Percentiles rank a stretch among this genome's conserved stretches.
These are phyloP conservation scores for Microvelia longipes DNA, from an alignment of 1,140 invertebrate genomes.

Conservation along the genomic window DNA sequence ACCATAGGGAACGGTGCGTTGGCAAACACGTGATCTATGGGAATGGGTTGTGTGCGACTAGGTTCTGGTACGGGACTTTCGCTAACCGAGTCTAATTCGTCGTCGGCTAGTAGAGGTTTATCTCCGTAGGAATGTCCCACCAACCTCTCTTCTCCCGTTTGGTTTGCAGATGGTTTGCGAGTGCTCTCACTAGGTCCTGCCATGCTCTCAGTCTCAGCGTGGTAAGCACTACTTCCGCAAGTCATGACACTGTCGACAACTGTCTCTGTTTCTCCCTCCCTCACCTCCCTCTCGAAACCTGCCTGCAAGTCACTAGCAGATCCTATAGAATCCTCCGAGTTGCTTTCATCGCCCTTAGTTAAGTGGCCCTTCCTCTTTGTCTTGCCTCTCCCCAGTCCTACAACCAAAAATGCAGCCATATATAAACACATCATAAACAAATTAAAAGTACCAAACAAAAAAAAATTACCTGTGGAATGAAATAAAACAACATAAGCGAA, in stretches of 20 bases:
- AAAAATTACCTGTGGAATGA: no score
- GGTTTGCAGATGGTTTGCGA: neutral
- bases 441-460: no score
- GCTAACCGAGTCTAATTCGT: conserved; percentile 47
- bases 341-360: conserved; percentile 26
- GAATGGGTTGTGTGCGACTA: conserved; percentile 18
- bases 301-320: conserved; percentile 53
- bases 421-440: no score
- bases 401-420: neutral
- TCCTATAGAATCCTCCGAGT: conserved; percentile 54
- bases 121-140: conserved; percentile 66
- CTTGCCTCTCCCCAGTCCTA: neutral
- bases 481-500: no score
- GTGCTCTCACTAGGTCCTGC: conserved; percentile 18
- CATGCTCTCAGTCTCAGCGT: conserved; percentile 50
- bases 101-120: conserved; percentile 57
- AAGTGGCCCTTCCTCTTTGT: neutral
- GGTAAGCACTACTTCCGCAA: conserved; percentile 50
- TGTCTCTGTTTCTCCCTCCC: conserved; percentile 36
- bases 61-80: conserved; percentile 25
- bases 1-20: conserved; percentile 48
- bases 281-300: conserved; percentile 38
- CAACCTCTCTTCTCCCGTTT: conserved; percentile 32
- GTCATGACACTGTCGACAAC: conserved; percentile 49
- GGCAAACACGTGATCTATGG: conserved; percentile 46